These are phyloP conservation scores for Lates japonicus DNA, from an alignment of 2,797 vertebrate species.

Conservation along the genomic window DNA sequence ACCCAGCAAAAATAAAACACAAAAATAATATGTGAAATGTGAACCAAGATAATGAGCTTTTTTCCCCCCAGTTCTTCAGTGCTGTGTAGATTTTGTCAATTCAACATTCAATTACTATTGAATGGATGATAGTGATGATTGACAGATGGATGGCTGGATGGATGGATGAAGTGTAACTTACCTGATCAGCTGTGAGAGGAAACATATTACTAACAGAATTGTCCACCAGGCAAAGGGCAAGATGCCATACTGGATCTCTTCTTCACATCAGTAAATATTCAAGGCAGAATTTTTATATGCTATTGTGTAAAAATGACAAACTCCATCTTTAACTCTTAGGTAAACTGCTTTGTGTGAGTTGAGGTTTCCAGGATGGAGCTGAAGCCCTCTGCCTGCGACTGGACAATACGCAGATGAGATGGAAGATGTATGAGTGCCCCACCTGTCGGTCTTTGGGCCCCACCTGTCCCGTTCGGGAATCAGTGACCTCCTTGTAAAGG, in stretches of 20 bases:
- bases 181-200: slow-evolving; percentile 57
- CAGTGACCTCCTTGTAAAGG: slow-evolving; percentile 98
- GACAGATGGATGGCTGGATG: slow-evolving; percentile 27
- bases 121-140: slow-evolving; percentile 7
- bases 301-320: not conserved
- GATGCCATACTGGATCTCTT: slow-evolving; percentile 40
- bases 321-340: not conserved
- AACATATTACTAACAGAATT: slow-evolving; percentile 46
- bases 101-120: not conserved
- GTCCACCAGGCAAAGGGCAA: slow-evolving; percentile 48
- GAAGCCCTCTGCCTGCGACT: slow-evolving; percentile 42
- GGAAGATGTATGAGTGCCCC: slow-evolving; percentile 80
- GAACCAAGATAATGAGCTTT: not conserved
- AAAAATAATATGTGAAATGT: not conserved
- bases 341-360: slow-evolving; percentile 29
- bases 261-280: slow-evolving; percentile 9
- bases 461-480: slow-evolving; percentile 92
- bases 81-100: not conserved
- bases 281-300: not conserved
- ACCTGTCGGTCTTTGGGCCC: slow-evolving; percentile 87
- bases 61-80: not conserved
- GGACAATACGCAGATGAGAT: slow-evolving; percentile 61
- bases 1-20: not conserved
- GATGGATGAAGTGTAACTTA: slow-evolving; percentile 44
- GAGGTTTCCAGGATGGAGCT: slow-evolving; percentile 42